Percentiles rank a stretch among this genome's conserved stretches.
phyloP scores from a whole-genome alignment of 2,113 vertebrate species.

The Chionis minor region DNA sequence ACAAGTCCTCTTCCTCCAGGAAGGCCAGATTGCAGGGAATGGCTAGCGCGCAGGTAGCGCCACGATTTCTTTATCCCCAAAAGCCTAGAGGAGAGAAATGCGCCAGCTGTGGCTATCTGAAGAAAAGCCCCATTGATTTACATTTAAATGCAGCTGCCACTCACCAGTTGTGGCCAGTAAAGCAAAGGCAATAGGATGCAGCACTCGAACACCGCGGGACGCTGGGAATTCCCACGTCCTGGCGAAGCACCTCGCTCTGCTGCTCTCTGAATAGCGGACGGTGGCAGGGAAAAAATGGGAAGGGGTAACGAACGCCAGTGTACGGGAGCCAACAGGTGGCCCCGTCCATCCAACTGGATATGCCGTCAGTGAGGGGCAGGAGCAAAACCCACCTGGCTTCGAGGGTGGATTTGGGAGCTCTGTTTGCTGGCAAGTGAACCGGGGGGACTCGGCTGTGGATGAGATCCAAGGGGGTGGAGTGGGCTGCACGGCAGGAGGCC shows the following conservation, averaged over 20 bases:
- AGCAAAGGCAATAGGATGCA: neutral
- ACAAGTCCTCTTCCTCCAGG: neutral
- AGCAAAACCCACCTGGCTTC: neutral
- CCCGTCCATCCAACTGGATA: neutral
- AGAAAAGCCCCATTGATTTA: conserved; percentile 26
- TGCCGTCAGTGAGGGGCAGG: fast-evolving
- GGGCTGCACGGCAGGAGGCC: neutral
- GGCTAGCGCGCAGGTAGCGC: neutral
- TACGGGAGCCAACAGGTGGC: fast-evolving
- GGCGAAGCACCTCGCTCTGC: neutral
- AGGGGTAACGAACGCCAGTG: fast-evolving
- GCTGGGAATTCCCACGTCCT: neutral
- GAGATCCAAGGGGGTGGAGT: neutral
- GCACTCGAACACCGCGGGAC: neutral
- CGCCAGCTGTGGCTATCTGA: neutral
- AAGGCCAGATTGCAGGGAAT: neutral
- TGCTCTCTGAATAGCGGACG: fast-evolving
- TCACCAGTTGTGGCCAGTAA: neutral
- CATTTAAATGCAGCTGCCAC: conserved; percentile 12
- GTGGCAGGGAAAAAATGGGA: neutral
- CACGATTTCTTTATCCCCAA: neutral
- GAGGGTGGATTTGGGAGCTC: neutral
- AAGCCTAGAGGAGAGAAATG: neutral
- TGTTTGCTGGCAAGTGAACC: neutral
- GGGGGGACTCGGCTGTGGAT: neutral